These are phyloP conservation scores for Amphibalanus amphitrite DNA, from an alignment of 1,140 invertebrate genomes.

Conservation along the genomic window DNA sequence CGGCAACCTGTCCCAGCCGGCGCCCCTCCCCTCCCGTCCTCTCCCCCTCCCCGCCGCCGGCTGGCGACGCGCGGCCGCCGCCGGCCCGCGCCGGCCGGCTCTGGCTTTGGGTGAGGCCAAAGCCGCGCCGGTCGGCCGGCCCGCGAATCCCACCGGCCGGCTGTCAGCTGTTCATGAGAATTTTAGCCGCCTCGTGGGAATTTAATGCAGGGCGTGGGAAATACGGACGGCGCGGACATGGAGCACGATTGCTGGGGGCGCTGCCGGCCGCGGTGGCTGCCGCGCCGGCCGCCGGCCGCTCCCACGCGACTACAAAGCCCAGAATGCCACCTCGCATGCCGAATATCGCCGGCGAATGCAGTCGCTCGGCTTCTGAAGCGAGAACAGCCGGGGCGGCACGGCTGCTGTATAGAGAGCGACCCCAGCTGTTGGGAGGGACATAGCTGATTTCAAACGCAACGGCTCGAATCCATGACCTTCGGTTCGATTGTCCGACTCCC, in stretches of 20 bases:
- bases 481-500: too few species aligned
- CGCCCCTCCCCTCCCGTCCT: too few species aligned
- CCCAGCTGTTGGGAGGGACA: too few species aligned
- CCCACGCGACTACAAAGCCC: background rate
- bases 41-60: too few species aligned
- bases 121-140: background rate
- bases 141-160: background rate
- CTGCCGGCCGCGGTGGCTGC: background rate
- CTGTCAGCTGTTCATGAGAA: slow-evolving; percentile 1
- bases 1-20: too few species aligned
- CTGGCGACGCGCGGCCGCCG: background rate
- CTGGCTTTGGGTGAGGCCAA: background rate
- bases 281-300: background rate
- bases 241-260: background rate
- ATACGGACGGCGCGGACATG: background rate
- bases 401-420: too few species aligned
- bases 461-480: too few species aligned
- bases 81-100: background rate
- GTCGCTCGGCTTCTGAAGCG: too few species aligned
- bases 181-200: background rate
- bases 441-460: too few species aligned
- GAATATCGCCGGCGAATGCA: too few species aligned
- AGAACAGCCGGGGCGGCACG: too few species aligned
- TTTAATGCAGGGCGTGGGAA: background rate
- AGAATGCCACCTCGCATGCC: background rate